These are phyloP conservation scores for Mechanitis messenoides DNA, from an alignment of 2,888 invertebrate genomes.

Conservation along the genomic window DNA sequence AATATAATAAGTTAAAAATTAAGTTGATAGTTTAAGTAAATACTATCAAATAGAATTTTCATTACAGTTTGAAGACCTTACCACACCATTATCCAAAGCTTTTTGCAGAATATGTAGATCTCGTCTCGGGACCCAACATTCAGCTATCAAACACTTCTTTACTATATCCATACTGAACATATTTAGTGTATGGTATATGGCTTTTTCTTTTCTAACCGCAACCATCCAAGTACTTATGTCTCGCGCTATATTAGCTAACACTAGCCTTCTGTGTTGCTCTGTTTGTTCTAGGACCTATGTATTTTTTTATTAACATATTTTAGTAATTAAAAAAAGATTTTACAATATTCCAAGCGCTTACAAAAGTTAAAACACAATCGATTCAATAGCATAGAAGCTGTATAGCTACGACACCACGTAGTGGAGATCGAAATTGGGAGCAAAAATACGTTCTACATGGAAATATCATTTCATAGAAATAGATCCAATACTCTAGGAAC, in stretches of 20 bases:
- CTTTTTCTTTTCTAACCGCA: slow-evolving; percentile 92
- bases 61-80: slow-evolving; percentile 47
- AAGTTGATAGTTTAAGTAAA: not conserved
- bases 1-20: no score
- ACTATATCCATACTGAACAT: slow-evolving; percentile 94
- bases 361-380: no score
- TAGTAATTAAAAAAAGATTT: slow-evolving; percentile 1
- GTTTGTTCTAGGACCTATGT: slow-evolving; percentile 88
- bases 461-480: no score
- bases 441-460: no score
- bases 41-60: no score
- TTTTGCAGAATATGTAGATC: slow-evolving; percentile 85
- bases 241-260: slow-evolving; percentile 89
- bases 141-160: slow-evolving; percentile 92
- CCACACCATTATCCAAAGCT: slow-evolving; percentile 88
- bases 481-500: no score
- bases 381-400: no score
- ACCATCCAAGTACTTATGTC: slow-evolving; percentile 93
- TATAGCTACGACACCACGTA: no score
- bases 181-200: slow-evolving; percentile 95
- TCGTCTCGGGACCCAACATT: slow-evolving; percentile 89
- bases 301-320: not conserved
- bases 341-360: no score
- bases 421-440: no score
- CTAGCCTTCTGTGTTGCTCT: slow-evolving; percentile 90